Conservation (phyloP, 2,797 vertebrate species). For the Manis crassicaudata region DNA sequence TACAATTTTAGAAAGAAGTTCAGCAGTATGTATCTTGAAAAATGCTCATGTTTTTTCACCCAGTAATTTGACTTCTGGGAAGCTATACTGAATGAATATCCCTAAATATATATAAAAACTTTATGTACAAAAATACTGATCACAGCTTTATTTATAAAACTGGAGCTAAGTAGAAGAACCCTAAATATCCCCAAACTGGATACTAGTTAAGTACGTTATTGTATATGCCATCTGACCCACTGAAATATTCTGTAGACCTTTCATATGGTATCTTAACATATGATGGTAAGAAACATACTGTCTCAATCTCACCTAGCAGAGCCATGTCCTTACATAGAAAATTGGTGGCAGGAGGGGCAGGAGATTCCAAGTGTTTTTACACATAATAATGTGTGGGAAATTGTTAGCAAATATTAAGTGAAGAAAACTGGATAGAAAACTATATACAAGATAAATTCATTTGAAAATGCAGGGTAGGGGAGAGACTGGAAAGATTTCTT, state of each 20-base stretch:
- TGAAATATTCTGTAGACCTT: slow-evolving; percentile 4
- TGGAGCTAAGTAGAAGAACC: neutral
- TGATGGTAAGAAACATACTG: neutral
- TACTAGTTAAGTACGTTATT: neutral
- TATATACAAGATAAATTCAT: neutral
- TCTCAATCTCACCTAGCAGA: neutral
- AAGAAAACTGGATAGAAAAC: slow-evolving; percentile 37
- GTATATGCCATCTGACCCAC: neutral
- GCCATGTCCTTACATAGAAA: neutral
- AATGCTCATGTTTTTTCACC: neutral
- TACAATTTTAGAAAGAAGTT: slow-evolving; percentile 22
- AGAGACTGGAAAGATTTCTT: neutral
- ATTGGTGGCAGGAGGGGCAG: neutral
- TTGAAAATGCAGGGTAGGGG: neutral
- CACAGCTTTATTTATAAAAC: neutral
- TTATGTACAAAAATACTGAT: slow-evolving; percentile 22
- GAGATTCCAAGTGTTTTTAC: neutral
- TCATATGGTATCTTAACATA: slow-evolving; percentile 9
- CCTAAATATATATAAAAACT: neutral
- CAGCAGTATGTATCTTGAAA: neutral
- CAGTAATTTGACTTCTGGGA: slow-evolving; percentile 42
- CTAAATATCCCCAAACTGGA: slow-evolving; percentile 11
- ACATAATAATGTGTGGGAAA: neutral
- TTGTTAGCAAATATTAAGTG: slow-evolving; percentile 42
- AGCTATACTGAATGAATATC: neutral